Evolutionary conservation across 2,888 invertebrate species (phyloP), one percentile per base, ranked within the genome.

Genomic region (Chrysodeixis includens): DNA sequence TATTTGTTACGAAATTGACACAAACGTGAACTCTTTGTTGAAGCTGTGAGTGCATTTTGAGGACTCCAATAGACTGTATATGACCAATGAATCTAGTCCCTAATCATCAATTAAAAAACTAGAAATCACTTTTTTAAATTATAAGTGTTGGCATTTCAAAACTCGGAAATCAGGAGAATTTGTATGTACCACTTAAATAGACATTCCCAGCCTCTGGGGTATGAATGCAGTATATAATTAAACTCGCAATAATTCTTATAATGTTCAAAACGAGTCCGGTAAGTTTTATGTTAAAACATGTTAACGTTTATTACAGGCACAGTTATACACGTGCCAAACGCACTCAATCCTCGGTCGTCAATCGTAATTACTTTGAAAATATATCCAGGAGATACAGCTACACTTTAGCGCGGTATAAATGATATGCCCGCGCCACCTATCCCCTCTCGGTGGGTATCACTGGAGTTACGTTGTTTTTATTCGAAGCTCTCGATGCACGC

Each of bases 401-500:
- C 62, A 62, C 56, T 66, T 70, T 67, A 65, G 56, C 59, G 35
- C 64, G 62, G 65, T 74, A 72, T 81, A 74, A 74, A 70, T 67
- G 70, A 78, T 78, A 71, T 66, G 57, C 58, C 62, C 46, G 35
- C 9, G 52, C 56, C 58, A 56, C 66, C 58, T 62, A 57, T 46
- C 66, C 61, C 56, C 62, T 63, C 66, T 58, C 53, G 65, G 73
- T 71, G 69, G 73, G 77, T 74, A 69, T 74, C 66, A 65, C 56
- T 30, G 53, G 65, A 59, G 61, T 69, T 58, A 59, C 56, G 53
- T 71, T 69, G 49, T 59, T 79, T 73, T 81, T 81, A 73, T 77
- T 78, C 56, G 53, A 78, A 66, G 56, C 60, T 44, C 63, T 69
- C 86, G 90, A 91, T 92, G 89, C 92, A 90, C 89, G 91, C 89